Percentiles rank a stretch among this genome's conserved stretches.
phyloP scores from a whole-genome alignment of 2,888 invertebrate species.

The Stenoptilia bipunctidactyla region DNA sequence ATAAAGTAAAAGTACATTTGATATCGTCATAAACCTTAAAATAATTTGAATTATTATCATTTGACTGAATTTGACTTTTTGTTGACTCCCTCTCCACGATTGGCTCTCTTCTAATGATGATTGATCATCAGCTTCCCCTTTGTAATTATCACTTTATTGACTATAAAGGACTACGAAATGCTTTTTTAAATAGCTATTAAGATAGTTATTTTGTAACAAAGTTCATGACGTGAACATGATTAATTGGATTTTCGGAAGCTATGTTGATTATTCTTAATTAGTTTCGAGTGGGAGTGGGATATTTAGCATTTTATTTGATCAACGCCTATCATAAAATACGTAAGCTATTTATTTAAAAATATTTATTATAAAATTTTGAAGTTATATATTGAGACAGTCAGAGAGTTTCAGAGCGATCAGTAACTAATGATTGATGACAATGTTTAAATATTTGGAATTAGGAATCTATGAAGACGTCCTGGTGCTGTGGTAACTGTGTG shows the following conservation, averaged over 20 bases:
- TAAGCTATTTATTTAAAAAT: no score
- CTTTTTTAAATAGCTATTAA: constrained; percentile 28
- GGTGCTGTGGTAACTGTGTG: no score
- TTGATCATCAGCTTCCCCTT: constrained; percentile 36
- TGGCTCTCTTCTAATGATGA: constrained; percentile 30
- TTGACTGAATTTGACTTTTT: constrained; percentile 1
- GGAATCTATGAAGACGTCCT: no score
- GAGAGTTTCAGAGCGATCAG: no score
- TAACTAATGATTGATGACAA: no score
- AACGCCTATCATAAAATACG: not conserved
- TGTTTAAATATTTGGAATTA: no score
- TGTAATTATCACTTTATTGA: constrained; percentile 43
- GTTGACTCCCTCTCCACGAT: no score
- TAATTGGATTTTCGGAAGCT: constrained; percentile 18
- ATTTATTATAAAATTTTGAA: no score
- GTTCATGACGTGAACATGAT: constrained; percentile 32
- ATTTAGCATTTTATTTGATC: not conserved
- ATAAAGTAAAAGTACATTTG: no score
- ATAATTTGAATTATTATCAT: no score
- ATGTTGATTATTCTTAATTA: not conserved
- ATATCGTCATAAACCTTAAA: no score
- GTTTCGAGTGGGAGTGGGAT: not conserved
- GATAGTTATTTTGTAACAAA: constrained; percentile 26
- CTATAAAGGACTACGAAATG: constrained; percentile 24
- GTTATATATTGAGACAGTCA: no score